Conservation (phyloP, 2,113 vertebrate species). For the Pachypanchax playfairii region DNA sequence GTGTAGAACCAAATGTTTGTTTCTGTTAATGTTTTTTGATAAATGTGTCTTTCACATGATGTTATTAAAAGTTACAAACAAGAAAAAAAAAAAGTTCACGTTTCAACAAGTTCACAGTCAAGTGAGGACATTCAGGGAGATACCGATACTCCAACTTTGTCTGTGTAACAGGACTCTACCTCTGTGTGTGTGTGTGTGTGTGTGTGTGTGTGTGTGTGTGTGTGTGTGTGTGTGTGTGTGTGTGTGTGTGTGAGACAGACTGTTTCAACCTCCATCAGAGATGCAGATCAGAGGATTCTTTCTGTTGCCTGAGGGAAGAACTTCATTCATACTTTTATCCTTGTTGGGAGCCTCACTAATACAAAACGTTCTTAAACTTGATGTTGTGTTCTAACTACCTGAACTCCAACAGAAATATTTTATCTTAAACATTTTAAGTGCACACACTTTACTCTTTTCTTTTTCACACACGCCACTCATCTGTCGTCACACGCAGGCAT, state of each 20-base stretch:
- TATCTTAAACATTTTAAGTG: no score
- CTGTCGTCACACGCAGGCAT: conserved; percentile 64
- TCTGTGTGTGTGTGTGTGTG: conserved; percentile 34
- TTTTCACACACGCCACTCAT: conserved; percentile 33
- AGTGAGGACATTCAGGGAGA: conserved; percentile 38
- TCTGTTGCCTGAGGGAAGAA: conserved; percentile 60
- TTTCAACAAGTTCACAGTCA: conserved; percentile 43
- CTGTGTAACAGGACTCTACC: conserved; percentile 57
- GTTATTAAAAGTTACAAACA: not conserved
- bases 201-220: no score
- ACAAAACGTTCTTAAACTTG: not conserved
- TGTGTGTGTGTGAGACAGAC: no score
- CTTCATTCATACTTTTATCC: conserved; percentile 11
- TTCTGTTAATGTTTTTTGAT: no score
- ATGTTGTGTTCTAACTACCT: not conserved
- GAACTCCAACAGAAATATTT: no score
- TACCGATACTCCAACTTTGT: conserved; percentile 32
- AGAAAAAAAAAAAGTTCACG: conserved; percentile 9
- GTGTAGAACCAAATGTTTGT: no score
- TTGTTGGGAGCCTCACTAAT: not conserved
- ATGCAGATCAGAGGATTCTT: conserved; percentile 67
- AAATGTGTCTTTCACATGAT: no score
- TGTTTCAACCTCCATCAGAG: conserved; percentile 69
- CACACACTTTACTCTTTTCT: conserved; percentile 1
- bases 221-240: no score